These are phyloP conservation scores for Lithosia quadra DNA, from an alignment of 2,888 invertebrate genomes.

Conservation along the genomic window DNA sequence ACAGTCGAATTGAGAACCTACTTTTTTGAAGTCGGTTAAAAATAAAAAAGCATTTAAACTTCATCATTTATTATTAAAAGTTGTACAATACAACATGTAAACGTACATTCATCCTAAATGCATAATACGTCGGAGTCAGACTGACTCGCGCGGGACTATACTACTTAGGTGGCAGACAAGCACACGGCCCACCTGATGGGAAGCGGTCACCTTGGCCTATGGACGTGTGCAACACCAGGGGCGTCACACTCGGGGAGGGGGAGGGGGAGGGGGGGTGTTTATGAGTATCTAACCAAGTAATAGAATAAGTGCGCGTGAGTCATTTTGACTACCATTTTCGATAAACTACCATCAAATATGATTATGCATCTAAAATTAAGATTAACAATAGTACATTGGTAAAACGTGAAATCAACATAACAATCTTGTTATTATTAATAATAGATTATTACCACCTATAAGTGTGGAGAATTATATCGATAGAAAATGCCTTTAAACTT, in stretches of 20 bases:
- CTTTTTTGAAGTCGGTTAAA: not conserved
- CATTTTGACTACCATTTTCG: not conserved
- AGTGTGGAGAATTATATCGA: not conserved
- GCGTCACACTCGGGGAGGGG: too few species aligned
- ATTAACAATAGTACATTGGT: not conserved
- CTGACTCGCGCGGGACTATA: not conserved
- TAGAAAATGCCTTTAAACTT: not conserved
- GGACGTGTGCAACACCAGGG: too few species aligned
- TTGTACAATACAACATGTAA: not conserved
- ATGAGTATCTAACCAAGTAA: too few species aligned
- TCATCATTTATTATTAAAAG: conserved; percentile 12
- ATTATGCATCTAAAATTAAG: conserved; percentile 5
- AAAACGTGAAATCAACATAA: conserved; percentile 12
- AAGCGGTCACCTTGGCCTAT: too few species aligned
- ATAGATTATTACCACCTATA: not conserved
- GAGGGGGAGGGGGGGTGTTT: too few species aligned
- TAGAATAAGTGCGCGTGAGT: not conserved
- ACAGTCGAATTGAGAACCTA: not conserved
- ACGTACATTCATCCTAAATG: not conserved
- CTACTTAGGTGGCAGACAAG: too few species aligned
- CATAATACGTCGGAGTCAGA: not conserved
- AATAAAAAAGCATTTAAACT: not conserved
- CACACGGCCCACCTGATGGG: too few species aligned
- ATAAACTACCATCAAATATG: not conserved
- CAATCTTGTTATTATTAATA: not conserved